Base-by-base conservation (phyloP, 1,140 invertebrate genomes). In the Micrasema minimum region DNA sequence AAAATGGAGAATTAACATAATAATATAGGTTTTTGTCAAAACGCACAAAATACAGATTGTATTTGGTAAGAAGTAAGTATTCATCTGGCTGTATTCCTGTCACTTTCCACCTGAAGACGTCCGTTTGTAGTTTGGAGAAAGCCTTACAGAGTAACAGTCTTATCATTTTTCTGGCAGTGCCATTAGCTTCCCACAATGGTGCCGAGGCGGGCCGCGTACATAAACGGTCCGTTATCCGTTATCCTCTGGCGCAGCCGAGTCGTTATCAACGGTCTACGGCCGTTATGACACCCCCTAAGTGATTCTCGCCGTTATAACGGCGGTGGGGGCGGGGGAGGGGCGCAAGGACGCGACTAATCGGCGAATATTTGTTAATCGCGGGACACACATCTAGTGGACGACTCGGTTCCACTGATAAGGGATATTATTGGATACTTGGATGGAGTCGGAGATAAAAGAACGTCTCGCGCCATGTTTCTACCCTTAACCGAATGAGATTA, bases 151-250 rank as follows among this genome's bases (percentile, higher is more conserved):
- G 59, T 22, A 38, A 53, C 16, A 38, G 53, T 50, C 64, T 74
- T 74, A 74, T 74, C 72, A 68, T 74, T 74, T 74, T 74, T 74
- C 69, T 65, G 66, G 53, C 68, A 66, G 65, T 46, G 68, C 72
- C 72, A 74, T 74, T 74, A 74, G 72, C 68, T 74, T 65, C 65
- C 65, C 68, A 74, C 72, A 74, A 74, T 74, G 72, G 72, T 22
- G 53, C 43, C 46, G 61, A 64, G 66, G 45, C 55, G 64, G 66
- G 23, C 66, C 55, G 65, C 57, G 55, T 65, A 74, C 69, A 71
- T 74, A 74, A 74, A 73, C 72, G 72, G 72, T 66, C 72, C 72
- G 72, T 74, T 74, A 74, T 74, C 72, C 72, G 72, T 71, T 74
- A 74, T 74, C 72, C 72, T 45, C 61, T 26, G 66, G 48, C 57